Evolutionary conservation across 2,113 vertebrate genomes (phyloP).

Genomic region (Osmerus mordax): DNA sequence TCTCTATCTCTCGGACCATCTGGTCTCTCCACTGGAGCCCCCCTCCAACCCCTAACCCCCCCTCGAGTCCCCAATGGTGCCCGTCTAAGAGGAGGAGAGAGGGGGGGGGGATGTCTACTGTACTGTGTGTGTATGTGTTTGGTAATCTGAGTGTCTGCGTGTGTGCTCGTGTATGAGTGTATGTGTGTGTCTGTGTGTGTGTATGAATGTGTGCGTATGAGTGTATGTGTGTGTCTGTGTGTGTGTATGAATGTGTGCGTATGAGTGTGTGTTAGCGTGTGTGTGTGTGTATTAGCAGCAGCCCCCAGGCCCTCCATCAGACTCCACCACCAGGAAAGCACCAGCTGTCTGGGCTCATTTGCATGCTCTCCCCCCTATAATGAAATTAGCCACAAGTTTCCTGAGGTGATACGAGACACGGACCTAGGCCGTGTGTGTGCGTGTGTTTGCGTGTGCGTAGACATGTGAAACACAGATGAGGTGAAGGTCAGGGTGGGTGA

Average conservation of each 20-base stretch:
- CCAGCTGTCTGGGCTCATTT: conserved; percentile 98
- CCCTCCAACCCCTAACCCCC: conserved; percentile 69
- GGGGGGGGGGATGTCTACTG: conserved; percentile 73
- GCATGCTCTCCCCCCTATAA: conserved; percentile 91
- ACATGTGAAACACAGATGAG: conserved; percentile 3
- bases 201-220: conserved; percentile 2
- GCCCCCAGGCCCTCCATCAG: conserved; percentile 84
- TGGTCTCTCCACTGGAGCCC: conserved; percentile 78
- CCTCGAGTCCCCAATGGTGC: conserved; percentile 72
- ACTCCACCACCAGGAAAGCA: conserved; percentile 80
- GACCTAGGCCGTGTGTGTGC: conserved; percentile 64
- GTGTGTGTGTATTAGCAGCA: not conserved
- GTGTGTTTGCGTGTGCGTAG: conserved; percentile 17
- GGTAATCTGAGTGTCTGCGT: not conserved
- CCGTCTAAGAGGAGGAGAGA: conserved; percentile 77
- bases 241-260: not conserved
- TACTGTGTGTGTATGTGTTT: conserved; percentile 67
- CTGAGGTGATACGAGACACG: conserved; percentile 88
- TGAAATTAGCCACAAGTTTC: conserved; percentile 98
- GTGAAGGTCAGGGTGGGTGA: conserved; percentile 18
- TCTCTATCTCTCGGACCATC: conserved; percentile 77
- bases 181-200: conserved; percentile 5
- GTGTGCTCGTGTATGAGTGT: not conserved
- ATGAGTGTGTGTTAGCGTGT: conserved; percentile 5
- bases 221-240: not conserved